These are phyloP conservation scores for Siderastrea radians DNA, from an alignment of 92 coral and sea anemone species.

Conservation along the genomic window DNA sequence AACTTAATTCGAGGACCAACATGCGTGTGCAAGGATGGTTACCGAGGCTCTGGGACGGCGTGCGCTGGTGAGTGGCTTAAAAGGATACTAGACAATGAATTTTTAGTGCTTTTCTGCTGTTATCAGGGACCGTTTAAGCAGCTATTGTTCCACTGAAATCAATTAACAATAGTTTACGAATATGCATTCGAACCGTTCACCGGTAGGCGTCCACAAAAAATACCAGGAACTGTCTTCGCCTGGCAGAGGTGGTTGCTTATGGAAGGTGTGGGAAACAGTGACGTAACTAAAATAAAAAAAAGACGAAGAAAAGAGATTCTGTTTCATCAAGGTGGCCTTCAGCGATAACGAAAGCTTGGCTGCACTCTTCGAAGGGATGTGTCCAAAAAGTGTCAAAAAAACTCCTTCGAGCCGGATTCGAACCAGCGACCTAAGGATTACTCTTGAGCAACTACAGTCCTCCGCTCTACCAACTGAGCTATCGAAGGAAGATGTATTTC, in stretches of 20 bases:
- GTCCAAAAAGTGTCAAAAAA: not conserved
- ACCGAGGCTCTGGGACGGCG: slow-evolving; percentile 84
- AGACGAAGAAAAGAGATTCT: too few relatives aligned
- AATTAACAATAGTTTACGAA: too few relatives aligned
- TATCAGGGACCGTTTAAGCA: not conserved
- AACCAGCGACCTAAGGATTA: slow-evolving; percentile 83
- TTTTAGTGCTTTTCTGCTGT: not conserved
- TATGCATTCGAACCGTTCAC: too few relatives aligned
- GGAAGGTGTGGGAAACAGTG: too few relatives aligned
- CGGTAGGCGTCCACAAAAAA: too few relatives aligned
- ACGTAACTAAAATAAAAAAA: too few relatives aligned
- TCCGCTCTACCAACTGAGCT: slow-evolving; percentile 93
- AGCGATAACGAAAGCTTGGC: too few relatives aligned
- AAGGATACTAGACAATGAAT: not conserved
- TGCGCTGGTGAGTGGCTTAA: slow-evolving; percentile 77
- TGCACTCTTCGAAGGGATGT: too few relatives aligned
- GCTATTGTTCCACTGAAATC: not conserved
- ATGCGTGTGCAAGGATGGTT: slow-evolving; percentile 91
- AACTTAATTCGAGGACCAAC: slow-evolving; percentile 54
- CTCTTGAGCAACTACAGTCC: slow-evolving; percentile 67
- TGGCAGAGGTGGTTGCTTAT: too few relatives aligned
- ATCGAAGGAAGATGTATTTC: slow-evolving; percentile 55
- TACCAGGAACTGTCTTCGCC: too few relatives aligned
- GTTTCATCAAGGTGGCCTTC: too few relatives aligned
- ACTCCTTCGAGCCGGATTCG: slow-evolving; percentile 86